Conservation (phyloP, 2,888 invertebrate genomes). For the Melanchra persicariae region DNA sequence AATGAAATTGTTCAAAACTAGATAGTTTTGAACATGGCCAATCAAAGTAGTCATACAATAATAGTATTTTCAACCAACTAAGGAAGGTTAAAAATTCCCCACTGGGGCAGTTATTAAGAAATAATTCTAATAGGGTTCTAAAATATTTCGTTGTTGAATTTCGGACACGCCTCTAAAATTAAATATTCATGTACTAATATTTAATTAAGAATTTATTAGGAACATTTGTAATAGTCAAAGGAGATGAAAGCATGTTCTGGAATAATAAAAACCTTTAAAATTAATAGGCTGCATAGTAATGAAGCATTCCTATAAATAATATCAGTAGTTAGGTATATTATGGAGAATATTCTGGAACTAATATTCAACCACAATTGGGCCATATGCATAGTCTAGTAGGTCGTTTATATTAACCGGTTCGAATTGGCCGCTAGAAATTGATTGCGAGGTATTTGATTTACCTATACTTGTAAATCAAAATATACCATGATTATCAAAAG, state of each 20-base stretch:
- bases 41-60: background rate
- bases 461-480: background rate
- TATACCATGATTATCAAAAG: background rate
- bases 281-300: background rate
- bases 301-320: background rate
- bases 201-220: slow-evolving; percentile 12
- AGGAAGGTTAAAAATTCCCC: background rate
- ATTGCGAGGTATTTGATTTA: background rate
- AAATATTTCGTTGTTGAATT: background rate
- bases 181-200: slow-evolving; percentile 12
- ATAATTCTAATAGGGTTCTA: background rate
- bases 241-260: background rate
- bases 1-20: no score
- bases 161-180: background rate
- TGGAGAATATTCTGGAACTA: background rate
- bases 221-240: background rate
- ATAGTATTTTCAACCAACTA: background rate
- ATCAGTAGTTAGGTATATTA: background rate
- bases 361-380: background rate
- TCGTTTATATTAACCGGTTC: slow-evolving; percentile 1
- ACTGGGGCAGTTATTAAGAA: background rate
- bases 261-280: background rate
- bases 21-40: background rate
- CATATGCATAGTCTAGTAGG: slow-evolving; percentile 1
- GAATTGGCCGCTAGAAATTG: background rate